Percentiles rank a stretch among this genome's conserved stretches.
Conservation (phyloP, 2,113 vertebrate species). For the Noctilio leporinus region DNA sequence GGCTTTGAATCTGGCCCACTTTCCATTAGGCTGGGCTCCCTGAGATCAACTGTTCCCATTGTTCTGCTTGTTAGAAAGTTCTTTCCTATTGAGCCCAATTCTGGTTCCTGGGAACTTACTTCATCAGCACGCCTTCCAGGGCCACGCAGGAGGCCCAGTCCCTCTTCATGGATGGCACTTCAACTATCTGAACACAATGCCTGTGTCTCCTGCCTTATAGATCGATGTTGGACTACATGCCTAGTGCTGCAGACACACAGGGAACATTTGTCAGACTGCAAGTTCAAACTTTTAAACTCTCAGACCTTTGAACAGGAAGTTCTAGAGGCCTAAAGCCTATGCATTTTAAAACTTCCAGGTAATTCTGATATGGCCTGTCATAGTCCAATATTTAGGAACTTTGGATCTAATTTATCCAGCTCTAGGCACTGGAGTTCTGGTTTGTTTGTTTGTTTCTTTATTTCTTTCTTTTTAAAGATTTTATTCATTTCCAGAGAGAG, state of each 20-base stretch:
- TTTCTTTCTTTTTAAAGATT: no score
- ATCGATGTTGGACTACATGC: not conserved
- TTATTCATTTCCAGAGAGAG: no score
- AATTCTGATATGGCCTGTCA: not conserved
- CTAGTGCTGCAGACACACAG: not conserved
- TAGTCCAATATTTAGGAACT: not conserved
- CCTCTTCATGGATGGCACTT: not conserved
- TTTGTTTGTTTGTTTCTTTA: no score
- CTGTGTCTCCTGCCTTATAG: not conserved
- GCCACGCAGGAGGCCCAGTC: not conserved
- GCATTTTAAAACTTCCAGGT: not conserved
- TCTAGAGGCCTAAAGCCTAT: not conserved
- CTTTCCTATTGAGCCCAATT: conserved; percentile 52
- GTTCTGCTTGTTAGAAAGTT: conserved; percentile 39
- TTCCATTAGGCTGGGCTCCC: not conserved
- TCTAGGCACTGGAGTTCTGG: not conserved
- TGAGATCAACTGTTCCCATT: conserved; percentile 21
- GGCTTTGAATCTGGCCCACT: not conserved
- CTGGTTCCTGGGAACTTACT: conserved; percentile 26
- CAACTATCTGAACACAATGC: not conserved
- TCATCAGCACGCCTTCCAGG: not conserved
- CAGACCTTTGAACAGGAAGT: not conserved
- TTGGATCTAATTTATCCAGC: not conserved
- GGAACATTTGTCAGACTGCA: not conserved
- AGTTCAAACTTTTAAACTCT: not conserved